Conservation (phyloP, 2,113 vertebrate species). For the Mugil cephalus region DNA sequence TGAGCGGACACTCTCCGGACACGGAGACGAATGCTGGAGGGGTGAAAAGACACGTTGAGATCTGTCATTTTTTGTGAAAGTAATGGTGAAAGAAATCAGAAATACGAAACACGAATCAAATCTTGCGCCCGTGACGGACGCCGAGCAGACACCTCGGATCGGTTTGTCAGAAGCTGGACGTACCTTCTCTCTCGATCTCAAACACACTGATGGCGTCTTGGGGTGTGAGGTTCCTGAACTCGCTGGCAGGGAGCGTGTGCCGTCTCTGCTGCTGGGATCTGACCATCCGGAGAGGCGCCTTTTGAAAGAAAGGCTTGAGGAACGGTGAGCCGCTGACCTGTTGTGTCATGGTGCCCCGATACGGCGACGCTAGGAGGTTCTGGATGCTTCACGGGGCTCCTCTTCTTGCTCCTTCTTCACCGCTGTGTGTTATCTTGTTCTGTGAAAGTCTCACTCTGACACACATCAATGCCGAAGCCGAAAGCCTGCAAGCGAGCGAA, state of each 20-base stretch:
- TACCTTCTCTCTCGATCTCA: constrained; percentile 87
- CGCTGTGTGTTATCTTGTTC: not conserved
- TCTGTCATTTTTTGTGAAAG: constrained; percentile 3
- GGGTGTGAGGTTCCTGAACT: constrained; percentile 86
- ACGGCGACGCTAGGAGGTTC: not conserved
- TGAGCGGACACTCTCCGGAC: constrained; percentile 86
- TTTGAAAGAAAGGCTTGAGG: constrained; percentile 82
- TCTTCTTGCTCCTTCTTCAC: not conserved
- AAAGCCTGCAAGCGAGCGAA: not conserved
- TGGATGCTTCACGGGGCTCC: not conserved
- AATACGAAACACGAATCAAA: not conserved
- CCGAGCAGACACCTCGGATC: not conserved
- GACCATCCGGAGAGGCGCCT: constrained; percentile 62
- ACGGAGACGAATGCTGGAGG: constrained; percentile 84
- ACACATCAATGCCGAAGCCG: not conserved
- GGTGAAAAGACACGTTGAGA: not conserved
- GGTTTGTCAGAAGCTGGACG: not conserved
- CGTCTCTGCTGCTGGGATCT: constrained; percentile 72
- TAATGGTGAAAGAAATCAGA: not conserved
- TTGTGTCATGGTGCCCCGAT: constrained; percentile 69
- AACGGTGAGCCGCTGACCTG: constrained; percentile 75
- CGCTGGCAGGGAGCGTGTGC: constrained; percentile 86
- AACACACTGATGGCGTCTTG: constrained; percentile 88
- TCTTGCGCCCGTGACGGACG: too few relatives aligned
- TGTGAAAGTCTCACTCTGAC: not conserved